These are phyloP conservation scores for Cuculus canorus DNA, from an alignment of 2,797 vertebrate genomes.

Conservation along the genomic window DNA sequence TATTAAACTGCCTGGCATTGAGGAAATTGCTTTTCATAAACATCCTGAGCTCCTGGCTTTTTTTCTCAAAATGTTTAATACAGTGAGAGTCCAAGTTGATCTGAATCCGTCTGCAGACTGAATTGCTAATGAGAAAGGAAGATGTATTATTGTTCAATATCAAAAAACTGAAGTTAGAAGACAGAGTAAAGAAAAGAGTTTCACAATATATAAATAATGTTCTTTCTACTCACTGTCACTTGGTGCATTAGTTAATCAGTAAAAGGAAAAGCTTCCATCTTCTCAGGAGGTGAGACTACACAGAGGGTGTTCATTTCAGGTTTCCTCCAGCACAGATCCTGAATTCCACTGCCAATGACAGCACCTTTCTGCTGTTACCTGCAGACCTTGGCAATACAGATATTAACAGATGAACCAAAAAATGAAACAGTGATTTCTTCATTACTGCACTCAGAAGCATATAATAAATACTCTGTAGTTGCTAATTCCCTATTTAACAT, in stretches of 20 bases:
- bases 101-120: conserved; percentile 40
- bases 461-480: not conserved
- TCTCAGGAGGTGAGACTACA: not conserved
- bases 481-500: not conserved
- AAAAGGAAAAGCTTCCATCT: not conserved
- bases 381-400: not conserved
- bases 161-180: not conserved
- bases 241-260: not conserved
- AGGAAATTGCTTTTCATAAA: conserved; percentile 77
- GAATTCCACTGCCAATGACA: not conserved
- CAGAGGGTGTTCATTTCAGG: rapidly evolving
- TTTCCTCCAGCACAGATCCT: rapidly evolving
- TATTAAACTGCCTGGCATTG: conserved; percentile 70
- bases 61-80: conserved; percentile 37
- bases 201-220: not conserved
- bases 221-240: not conserved
- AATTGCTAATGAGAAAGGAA: conserved; percentile 56
- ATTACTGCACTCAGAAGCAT: not conserved
- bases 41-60: conserved; percentile 4
- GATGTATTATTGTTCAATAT: conserved; percentile 39
- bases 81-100: conserved; percentile 43
- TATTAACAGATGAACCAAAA: not conserved
- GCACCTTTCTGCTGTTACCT: not conserved
- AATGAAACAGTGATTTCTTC: not conserved
- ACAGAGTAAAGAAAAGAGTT: not conserved